These are phyloP conservation scores for Agrilus cyanescens DNA, from an alignment of 2,888 invertebrate genomes.

Conservation along the genomic window DNA sequence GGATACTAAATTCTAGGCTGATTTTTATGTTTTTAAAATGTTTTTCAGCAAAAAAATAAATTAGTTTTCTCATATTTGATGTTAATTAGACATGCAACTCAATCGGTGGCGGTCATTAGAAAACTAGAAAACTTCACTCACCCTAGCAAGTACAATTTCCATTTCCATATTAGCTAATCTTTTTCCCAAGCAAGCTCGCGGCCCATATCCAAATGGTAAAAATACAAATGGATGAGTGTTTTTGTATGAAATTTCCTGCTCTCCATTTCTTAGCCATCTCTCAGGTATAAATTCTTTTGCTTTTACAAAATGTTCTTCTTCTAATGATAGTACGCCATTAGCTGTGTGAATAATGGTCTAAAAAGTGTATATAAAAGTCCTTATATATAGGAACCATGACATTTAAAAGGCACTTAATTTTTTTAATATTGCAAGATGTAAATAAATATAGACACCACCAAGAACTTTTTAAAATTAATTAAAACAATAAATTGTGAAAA, in stretches of 20 bases:
- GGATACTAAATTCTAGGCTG: no score
- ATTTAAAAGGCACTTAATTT: no score
- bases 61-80: no score
- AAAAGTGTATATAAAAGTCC: slow-evolving; percentile 8
- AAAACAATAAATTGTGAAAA: no score
- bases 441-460: no score
- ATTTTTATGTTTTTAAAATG: no score
- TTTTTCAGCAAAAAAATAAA: no score
- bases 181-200: slow-evolving; percentile 56
- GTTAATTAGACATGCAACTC: no score
- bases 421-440: no score
- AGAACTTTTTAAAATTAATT: no score
- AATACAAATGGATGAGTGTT: slow-evolving; percentile 44
- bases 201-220: slow-evolving; percentile 57
- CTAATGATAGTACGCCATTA: slow-evolving; percentile 5
- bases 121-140: slow-evolving; percentile 9
- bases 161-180: slow-evolving; percentile 56
- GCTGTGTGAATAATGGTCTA: slow-evolving; percentile 18
- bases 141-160: slow-evolving; percentile 24
- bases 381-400: no score
- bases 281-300: slow-evolving; percentile 25
- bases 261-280: slow-evolving; percentile 21
- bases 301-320: slow-evolving; percentile 12
- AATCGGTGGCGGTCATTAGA: no score
- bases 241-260: slow-evolving; percentile 19